Base-by-base conservation (phyloP, 1,140 invertebrate genomes). In the Acromyrmex heyeri region DNA sequence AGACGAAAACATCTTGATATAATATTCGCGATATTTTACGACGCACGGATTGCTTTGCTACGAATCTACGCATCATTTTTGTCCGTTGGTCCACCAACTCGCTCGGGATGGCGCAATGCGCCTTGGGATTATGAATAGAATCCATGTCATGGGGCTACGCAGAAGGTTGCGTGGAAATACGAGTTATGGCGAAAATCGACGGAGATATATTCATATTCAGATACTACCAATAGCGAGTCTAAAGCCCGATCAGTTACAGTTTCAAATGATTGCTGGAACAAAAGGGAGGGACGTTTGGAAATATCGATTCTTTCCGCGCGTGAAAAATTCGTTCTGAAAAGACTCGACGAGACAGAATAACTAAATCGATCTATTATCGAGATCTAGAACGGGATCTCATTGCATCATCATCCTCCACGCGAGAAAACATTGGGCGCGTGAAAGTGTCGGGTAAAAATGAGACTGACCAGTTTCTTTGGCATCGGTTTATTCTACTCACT, bases 391-490 rank as follows among this genome's bases (percentile, higher is more conserved):
- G 8, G 44, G 69, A 83, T 61, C 12, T 18, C 24, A 55, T 83
- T 83, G 62, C 79, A 21, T 61, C 79, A 75, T 75, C 67, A n/a
- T 78, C 7, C 14, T 21, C 16, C 7, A 48, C 21, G 27, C 18
- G 38, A 61, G 34, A 38, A 30, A 53, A 83, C 14, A 75, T 83
- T 62, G 44, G 34, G 21, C 69, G 2, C 48, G 79, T 83, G 79
- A 83, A 83, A 83, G 79, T 83, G 69, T 83, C 79, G 69, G 18
- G 10, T 82, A 61, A 61, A 83, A 83, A 75, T 73, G 38, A 75
- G 27, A 75, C 70, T 44, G 50, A 16, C 64, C 34, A 21, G 18
- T 75, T 83, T 83, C 70, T 75, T 73, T 57, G 69, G 38, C 38
- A n/a, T 62, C 24, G n/a, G 14, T 82, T 72, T 73, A 59, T 70